phyloP scores from a whole-genome alignment of 1,140 invertebrate genomes.

The Drosophila burlai region DNA sequence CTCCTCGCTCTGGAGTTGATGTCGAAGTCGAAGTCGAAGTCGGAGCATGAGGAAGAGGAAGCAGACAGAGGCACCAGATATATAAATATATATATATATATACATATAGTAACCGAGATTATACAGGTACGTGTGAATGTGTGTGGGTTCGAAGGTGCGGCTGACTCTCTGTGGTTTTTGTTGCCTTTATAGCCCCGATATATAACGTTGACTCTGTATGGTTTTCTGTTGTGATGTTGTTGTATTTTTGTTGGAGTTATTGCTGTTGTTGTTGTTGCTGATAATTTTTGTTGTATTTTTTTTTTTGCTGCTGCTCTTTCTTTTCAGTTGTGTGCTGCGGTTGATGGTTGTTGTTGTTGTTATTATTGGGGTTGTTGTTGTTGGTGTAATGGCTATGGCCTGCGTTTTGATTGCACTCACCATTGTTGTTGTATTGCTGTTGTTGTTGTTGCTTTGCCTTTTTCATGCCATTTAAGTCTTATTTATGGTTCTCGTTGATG shows the following conservation, averaged over 20 bases:
- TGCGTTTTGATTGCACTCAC: constrained; percentile 74
- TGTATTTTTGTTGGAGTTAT: constrained; percentile 22
- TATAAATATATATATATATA: background rate
- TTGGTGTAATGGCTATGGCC: constrained; percentile 67
- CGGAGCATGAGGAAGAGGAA: constrained; percentile 50
- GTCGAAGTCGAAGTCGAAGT: constrained; percentile 12
- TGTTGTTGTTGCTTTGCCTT: constrained; percentile 58
- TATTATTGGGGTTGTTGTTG: constrained; percentile 47
- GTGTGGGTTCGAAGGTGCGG: constrained; percentile 71
- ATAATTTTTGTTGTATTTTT: constrained; percentile 33
- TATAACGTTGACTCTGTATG: constrained; percentile 67
- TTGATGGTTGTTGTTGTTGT: constrained; percentile 47
- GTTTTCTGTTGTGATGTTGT: constrained; percentile 21
- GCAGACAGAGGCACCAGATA: constrained; percentile 37
- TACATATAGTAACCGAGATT: constrained; percentile 44
- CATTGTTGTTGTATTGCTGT: constrained; percentile 33
- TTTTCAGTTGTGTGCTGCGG: constrained; percentile 51
- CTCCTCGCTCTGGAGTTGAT: constrained; percentile 8
- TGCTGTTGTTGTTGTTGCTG: constrained; percentile 29
- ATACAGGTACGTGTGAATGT: constrained; percentile 40
- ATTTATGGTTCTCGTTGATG: constrained; percentile 82
- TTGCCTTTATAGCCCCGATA: constrained; percentile 67
- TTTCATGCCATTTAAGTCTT: constrained; percentile 82
- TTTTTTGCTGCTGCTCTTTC: constrained; percentile 31
- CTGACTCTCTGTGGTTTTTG: constrained; percentile 47